Evolutionary conservation across 2,113 vertebrate genomes (phyloP).

Genomic region (Leptobrachium ailaonicum): DNA sequence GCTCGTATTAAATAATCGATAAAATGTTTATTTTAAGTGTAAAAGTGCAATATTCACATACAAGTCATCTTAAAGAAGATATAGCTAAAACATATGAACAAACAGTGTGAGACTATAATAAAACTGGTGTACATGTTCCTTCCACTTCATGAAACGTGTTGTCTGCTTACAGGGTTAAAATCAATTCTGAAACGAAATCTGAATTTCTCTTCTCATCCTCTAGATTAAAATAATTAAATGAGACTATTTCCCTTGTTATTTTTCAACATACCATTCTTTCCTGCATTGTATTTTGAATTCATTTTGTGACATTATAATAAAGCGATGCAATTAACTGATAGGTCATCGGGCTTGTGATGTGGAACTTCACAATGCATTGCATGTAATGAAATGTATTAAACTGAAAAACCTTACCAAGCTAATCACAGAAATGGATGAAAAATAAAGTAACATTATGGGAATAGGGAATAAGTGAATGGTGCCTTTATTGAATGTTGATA

Average conservation of each 20-base stretch:
- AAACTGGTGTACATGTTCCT: too few species aligned
- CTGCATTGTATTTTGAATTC: conserved; percentile 5
- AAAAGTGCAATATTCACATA: too few species aligned
- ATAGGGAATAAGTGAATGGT: too few species aligned
- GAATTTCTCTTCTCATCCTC: conserved; percentile 12
- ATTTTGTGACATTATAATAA: conserved; percentile 38
- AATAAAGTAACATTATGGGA: too few species aligned
- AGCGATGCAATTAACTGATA: conserved; percentile 43
- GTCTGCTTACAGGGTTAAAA: not conserved
- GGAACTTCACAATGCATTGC: conserved; percentile 15
- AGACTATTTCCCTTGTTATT: conserved; percentile 14
- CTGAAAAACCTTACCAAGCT: conserved; percentile 21
- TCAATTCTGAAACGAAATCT: conserved; percentile 18
- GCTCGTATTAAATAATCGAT: too few species aligned
- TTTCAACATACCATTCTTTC: conserved; percentile 8
- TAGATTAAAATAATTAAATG: conserved; percentile 18
- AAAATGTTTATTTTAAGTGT: too few species aligned
- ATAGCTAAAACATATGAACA: too few species aligned
- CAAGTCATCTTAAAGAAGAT: too few species aligned
- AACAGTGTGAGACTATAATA: too few species aligned
- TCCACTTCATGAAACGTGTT: too few species aligned
- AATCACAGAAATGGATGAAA: not conserved
- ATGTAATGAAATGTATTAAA: conserved; percentile 24
- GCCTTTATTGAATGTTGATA: too few species aligned
- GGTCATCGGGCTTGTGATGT: conserved; percentile 39